Evolutionary conservation across 2,888 invertebrate species (phyloP).

Genomic region (Chromoteleia sp.): DNA sequence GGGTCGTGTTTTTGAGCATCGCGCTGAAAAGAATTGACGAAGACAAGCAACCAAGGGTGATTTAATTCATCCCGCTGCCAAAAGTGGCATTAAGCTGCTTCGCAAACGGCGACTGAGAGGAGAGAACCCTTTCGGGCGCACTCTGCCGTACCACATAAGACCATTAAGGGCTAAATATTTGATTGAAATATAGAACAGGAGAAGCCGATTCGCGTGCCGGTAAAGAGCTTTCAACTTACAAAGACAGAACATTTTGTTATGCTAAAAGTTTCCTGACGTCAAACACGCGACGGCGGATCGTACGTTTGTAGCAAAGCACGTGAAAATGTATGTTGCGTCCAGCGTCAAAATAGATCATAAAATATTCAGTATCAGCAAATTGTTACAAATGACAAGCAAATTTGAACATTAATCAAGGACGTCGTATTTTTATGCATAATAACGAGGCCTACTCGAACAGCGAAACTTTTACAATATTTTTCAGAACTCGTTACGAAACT

Average conservation of each 20-base stretch:
- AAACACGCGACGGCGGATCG: conserved; percentile 44
- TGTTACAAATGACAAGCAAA: neutral
- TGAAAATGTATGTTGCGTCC: conserved; percentile 2
- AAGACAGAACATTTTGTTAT: conserved; percentile 64
- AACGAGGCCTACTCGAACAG: neutral
- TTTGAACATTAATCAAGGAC: too few species aligned
- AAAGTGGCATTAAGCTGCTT: conserved; percentile 76
- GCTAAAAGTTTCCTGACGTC: conserved; percentile 54
- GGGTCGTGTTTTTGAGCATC: conserved; percentile 52
- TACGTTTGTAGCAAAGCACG: conserved; percentile 19
- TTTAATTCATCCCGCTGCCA: conserved; percentile 77
- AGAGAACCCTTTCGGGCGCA: conserved; percentile 73
- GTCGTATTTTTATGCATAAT: neutral
- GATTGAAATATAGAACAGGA: conserved; percentile 80
- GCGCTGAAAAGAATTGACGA: conserved; percentile 56
- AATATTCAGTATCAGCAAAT: too few species aligned
- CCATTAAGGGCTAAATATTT: conserved; percentile 80
- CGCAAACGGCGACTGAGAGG: conserved; percentile 73
- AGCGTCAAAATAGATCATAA: conserved; percentile 9
- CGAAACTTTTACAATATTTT: conserved; percentile 10
- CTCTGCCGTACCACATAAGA: conserved; percentile 75
- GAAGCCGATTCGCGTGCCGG: conserved; percentile 77
- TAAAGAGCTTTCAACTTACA: conserved; percentile 73
- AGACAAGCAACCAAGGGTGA: conserved; percentile 70
- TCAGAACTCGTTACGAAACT: conserved; percentile 4